A percentile compares a stretch with the other conserved stretches of the same genome.
Conservation (phyloP, 2,888 invertebrate genomes). For the Charanyca ferruginea region DNA sequence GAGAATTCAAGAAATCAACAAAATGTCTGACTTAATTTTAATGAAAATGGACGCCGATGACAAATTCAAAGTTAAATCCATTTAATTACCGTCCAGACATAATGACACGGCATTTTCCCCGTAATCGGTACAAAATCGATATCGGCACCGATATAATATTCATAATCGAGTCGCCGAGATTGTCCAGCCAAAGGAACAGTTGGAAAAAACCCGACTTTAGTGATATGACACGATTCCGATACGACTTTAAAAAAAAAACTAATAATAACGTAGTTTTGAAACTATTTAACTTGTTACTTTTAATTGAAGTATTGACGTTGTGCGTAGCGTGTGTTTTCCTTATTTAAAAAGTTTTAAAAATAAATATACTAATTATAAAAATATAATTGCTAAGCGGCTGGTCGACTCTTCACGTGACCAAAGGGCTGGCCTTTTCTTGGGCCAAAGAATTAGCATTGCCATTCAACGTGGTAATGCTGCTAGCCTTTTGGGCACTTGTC, state of each 20-base stretch:
- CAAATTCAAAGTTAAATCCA: conserved; percentile 10
- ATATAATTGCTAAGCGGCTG: too few species aligned
- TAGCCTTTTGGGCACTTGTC: too few species aligned
- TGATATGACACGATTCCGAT: conserved; percentile 61
- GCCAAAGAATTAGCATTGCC: too few species aligned
- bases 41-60: not conserved
- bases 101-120: conserved; percentile 60
- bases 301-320: too few species aligned
- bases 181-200: conserved; percentile 77
- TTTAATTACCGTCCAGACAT: conserved; percentile 49
- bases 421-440: too few species aligned
- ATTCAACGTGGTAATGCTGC: too few species aligned
- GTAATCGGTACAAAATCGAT: conserved; percentile 71
- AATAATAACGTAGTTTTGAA: too few species aligned
- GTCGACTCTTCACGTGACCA: too few species aligned
- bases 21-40: not conserved
- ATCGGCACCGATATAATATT: conserved; percentile 77
- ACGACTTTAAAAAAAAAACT: conserved; percentile 13
- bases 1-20: not conserved
- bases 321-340: too few species aligned
- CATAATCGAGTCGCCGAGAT: conserved; percentile 77
- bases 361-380: too few species aligned
- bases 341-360: too few species aligned
- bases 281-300: too few species aligned
- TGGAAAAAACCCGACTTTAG: conserved; percentile 64